These are phyloP conservation scores for Caenorhabditis inopinata DNA, from an alignment of 1,140 invertebrate genomes.

Conservation along the genomic window DNA sequence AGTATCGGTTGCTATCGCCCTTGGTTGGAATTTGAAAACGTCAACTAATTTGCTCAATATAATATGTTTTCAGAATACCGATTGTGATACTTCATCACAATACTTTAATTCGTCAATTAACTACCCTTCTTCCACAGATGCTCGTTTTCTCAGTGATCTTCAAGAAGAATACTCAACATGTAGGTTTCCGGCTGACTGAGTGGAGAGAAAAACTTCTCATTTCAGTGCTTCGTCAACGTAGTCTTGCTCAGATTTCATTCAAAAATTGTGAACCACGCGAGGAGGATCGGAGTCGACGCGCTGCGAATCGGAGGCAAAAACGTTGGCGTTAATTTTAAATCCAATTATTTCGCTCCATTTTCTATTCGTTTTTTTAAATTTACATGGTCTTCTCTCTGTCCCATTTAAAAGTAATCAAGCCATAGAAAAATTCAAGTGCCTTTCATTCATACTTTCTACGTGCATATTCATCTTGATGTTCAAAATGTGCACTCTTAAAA, in stretches of 20 bases:
- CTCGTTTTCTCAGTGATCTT: constrained; percentile 8
- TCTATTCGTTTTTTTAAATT: background rate
- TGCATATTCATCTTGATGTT: no score
- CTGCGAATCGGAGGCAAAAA: constrained; percentile 38
- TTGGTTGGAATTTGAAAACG: background rate
- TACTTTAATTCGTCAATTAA: background rate
- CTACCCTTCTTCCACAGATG: background rate
- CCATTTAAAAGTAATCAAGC: background rate
- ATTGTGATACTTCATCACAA: background rate
- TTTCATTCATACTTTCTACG: background rate
- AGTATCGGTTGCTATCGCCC: constrained; percentile 79
- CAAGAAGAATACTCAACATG: background rate
- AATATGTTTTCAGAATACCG: background rate
- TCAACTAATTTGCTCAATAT: background rate
- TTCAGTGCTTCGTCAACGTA: constrained; percentile 15
- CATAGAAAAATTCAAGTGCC: background rate
- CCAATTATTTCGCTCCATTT: background rate
- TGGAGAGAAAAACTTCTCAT: background rate
- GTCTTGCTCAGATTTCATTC: constrained; percentile 22
- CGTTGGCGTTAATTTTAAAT: background rate
- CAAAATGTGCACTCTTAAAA: no score
- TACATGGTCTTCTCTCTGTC: background rate
- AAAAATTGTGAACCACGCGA: constrained; percentile 34
- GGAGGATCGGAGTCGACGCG: constrained; percentile 41
- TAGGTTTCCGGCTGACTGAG: background rate